Evolutionary conservation across 2,113 vertebrate genomes (phyloP), one percentile per base, ranked within the genome.

Genomic region (Podocnemis expansa): DNA sequence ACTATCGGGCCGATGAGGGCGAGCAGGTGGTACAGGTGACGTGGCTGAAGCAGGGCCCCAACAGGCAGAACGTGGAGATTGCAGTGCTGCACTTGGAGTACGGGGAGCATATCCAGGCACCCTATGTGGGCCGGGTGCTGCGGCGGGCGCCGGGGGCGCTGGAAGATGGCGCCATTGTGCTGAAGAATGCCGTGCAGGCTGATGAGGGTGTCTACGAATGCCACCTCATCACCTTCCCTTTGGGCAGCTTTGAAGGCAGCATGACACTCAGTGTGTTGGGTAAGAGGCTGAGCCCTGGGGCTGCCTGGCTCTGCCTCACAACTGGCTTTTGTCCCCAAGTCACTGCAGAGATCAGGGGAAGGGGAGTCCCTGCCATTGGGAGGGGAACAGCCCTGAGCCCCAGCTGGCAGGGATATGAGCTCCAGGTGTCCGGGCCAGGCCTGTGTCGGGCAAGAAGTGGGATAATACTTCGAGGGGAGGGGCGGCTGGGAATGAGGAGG

Each of bases 121-220:
- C 96, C 31, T 98, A 98, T 34, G 82, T 54, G 1, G 98, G 97
- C 5, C 96, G 98, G 1, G 97, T 98, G 55, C 91, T 96, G 58
- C 92, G 97, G 80, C 91, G 83, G 12, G 58, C 90, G 0, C 16
- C 3, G 1, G 95, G 93, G 1, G 91, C 89, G 0, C 95, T 98
- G 2, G 94, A 97, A n/a, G 97, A 98, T 7, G 97, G 98, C 0
- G 96, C 95, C 1, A 96, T 98, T 49, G 24, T 98, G 3, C 95
- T 98, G 91, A 93, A 96, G 51, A 98, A 98, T 5, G 98, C 98
- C 0, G 98, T 98, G 91, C 98, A 98, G 89, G 98, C 97, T 0
- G 98, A 98, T 19, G 98, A 98, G 95, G 98, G 98, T 1, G 89
- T 96, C 89, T 98, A 98, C 10, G 97, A 98, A 89, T 98, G 98